Conservation (phyloP, 2,888 invertebrate genomes). For the Agrochola circellaris region DNA sequence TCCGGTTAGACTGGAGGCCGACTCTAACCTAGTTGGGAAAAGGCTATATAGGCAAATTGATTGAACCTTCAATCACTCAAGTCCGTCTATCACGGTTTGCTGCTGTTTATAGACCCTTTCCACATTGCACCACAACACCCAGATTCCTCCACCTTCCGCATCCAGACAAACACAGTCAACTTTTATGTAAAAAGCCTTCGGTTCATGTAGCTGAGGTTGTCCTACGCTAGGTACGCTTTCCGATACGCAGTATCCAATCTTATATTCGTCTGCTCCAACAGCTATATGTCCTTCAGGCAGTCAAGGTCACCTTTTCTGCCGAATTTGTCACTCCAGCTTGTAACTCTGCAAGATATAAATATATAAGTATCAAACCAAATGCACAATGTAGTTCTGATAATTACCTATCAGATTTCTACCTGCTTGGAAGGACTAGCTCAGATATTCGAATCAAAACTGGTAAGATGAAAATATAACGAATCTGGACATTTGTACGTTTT, state of each 20-base stretch:
- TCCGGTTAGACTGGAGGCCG: no score
- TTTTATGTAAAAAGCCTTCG: background rate
- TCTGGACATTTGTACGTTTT: background rate
- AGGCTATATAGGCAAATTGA: no score
- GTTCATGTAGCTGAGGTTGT: background rate
- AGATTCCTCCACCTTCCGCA: no score
- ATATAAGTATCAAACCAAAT: background rate
- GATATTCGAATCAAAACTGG: background rate
- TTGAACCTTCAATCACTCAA: background rate
- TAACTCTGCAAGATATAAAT: background rate
- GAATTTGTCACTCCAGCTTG: background rate
- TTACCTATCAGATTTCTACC: background rate
- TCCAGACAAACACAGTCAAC: no score
- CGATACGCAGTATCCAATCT: rapidly evolving
- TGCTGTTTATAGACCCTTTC: background rate
- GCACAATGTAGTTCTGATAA: background rate
- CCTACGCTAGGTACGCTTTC: no score
- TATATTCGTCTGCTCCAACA: background rate
- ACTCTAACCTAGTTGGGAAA: no score
- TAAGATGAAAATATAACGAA: background rate
- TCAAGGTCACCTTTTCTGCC: background rate
- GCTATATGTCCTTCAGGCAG: no score
- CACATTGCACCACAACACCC: background rate
- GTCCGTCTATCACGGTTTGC: background rate
- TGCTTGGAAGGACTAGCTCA: background rate